Evolutionary conservation across 1,140 invertebrate genomes (phyloP), one percentile per base, ranked within the genome.

Genomic region (Heliconius hewitsoni): DNA sequence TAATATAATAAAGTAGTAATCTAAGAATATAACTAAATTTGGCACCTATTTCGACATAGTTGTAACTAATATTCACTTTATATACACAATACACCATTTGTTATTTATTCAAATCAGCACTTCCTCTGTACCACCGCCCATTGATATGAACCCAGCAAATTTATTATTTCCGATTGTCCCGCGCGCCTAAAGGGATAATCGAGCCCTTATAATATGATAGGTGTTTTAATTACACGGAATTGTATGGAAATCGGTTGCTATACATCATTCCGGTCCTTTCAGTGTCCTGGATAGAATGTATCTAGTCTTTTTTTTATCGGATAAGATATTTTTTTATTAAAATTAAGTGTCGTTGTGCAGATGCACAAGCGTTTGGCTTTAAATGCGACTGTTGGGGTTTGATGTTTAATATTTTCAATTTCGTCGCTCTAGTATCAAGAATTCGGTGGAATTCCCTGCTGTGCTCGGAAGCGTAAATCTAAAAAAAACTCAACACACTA

Each of bases 211-310:
- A 80, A 80, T 76, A 74, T 80, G 66, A 79, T 74, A 79, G 55
- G 57, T 74, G 73, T 76, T 80, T 80, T 80, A 74, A 72, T 80
- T 80, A 80, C 78, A 80, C 27, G 78, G 71, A 37, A 42, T 73
- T 70, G 50, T 80, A 80, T 80, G 79, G 72, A 80, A 80, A 80
- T 80, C 71, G 27, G 37, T 52, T 73, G 74, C 74, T 76, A 73
- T 80, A 60, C 74, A 76, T 77, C 79, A 80, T 77, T 71, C 55
- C 60, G 55, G 76, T 60, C 74, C 73, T 76, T 77, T 78, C 74
- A 82, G 82, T 82, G 83, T 84, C 81, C 39, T 80, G 73, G 50
- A 74, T 80, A 82, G 80, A 82, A 84, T 84, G 78, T 82, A 82
- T 80, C 76, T 84, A 82, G 79, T 77, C 13, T 80, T 79, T 82